Base-by-base conservation (phyloP, 2,113 vertebrate species). In the Epinephelus fuscoguttatus region DNA sequence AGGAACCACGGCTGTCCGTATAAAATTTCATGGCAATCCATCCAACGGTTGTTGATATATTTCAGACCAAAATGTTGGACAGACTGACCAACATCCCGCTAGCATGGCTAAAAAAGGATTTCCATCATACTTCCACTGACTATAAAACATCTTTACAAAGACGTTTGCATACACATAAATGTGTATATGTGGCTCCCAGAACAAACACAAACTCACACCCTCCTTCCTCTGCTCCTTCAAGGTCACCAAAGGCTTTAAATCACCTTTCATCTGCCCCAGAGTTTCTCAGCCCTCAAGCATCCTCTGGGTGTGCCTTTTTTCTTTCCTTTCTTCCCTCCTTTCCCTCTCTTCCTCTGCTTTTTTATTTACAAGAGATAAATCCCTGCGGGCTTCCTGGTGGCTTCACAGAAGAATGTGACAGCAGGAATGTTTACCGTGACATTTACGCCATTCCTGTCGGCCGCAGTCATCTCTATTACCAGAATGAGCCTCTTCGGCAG, bases 361-460 rank as follows among this genome's bases (percentile, higher is more conserved):
- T 75, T 81, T 78, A 90, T 80, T 81, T 75, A 82, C 33, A 6
- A 13, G 18, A 63, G 71, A 86, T 84, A 75, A 84, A 93, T 89
- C 82, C 72, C 70, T 27, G 75, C 18, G 60, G 77, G 80, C 57
- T 79, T 84, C 71, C 63, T n/a, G 2, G 81, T 75, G 70, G 78
- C 82, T 83, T 82, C 80, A 78, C 76, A 69, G 62, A 89, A 79
- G 81, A 92, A 92, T 86, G 88, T 69, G 84, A 87, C 81, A 45
- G 86, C 76, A 50, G 80, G 83, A 88, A 91, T 88, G 77, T 83
- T 88, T 87, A 75, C 69, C 9, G 6, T 80, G 79, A 85, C 85
- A 88, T 87, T 90, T 74, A 83, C 25, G 12, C 57, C 82, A 79
- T 86, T 89, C 80, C 87, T 64, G 85, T 64, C 25, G 2, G 59